A percentile compares a stretch with the other conserved stretches of the same genome.
phyloP scores from a whole-genome alignment of 2,113 vertebrate species.

The Empidonax traillii region DNA sequence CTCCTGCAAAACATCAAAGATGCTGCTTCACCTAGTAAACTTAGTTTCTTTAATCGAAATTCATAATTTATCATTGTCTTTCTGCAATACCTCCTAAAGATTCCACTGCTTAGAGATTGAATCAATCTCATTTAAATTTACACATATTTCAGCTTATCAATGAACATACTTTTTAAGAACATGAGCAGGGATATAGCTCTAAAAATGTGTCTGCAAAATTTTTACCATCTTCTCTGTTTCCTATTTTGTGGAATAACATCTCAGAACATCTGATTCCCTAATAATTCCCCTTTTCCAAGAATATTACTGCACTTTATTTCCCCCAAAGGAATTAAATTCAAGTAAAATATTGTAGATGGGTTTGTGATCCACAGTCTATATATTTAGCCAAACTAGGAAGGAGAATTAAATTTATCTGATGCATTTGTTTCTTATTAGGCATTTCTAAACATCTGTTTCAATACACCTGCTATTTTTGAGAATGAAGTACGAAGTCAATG shows the following conservation, averaged over 20 bases:
- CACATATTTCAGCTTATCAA: background rate
- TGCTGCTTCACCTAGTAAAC: background rate
- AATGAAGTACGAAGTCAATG: background rate
- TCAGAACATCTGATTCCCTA: background rate
- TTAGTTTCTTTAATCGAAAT: background rate
- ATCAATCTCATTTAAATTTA: background rate
- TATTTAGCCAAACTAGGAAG: background rate
- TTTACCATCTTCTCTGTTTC: background rate
- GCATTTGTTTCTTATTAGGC: background rate
- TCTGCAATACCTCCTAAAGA: background rate
- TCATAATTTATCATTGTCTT: background rate
- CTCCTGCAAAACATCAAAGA: background rate
- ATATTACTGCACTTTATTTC: background rate
- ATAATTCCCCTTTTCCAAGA: background rate
- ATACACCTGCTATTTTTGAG: background rate
- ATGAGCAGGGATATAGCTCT: background rate
- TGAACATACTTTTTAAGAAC: background rate
- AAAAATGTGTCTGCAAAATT: background rate
- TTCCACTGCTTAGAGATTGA: background rate
- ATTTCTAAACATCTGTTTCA: background rate
- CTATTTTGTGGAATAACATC: background rate
- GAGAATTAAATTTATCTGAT: background rate
- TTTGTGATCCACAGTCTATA: background rate
- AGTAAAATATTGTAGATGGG: background rate
- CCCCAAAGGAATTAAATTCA: background rate